A percentile compares a stretch with the other conserved stretches of the same genome.
phyloP scores from a whole-genome alignment of 2,797 vertebrate species.

The Agapornis canus region DNA sequence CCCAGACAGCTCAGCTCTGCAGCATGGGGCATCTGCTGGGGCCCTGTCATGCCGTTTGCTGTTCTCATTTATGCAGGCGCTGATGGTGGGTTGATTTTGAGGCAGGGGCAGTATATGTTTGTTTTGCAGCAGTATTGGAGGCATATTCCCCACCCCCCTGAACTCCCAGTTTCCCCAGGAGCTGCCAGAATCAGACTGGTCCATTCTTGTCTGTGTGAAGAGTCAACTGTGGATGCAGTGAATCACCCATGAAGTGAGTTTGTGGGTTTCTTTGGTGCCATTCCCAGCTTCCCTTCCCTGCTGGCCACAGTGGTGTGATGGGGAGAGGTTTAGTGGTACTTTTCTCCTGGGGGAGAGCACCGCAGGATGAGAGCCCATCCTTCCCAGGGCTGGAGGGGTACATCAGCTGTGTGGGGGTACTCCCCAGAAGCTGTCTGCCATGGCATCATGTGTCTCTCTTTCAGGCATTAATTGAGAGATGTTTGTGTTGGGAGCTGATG shows the following conservation, averaged over 20 bases:
- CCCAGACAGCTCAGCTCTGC: background rate
- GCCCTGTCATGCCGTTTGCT: background rate
- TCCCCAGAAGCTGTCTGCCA: background rate
- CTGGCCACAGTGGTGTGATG: background rate
- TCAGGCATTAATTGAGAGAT: background rate
- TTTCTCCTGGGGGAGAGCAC: background rate
- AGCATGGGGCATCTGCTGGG: background rate
- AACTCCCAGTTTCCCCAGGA: background rate
- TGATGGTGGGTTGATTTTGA: fast-evolving
- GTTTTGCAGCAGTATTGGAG: background rate
- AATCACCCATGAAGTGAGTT: background rate
- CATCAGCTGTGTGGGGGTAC: background rate
- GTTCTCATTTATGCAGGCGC: background rate
- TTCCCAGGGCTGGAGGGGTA: background rate
- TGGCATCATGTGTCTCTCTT: background rate
- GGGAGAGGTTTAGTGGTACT: background rate
- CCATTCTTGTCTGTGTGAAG: background rate
- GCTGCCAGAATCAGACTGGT: background rate
- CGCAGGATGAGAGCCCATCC: fast-evolving
- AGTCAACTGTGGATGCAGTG: background rate
- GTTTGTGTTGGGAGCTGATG: background rate
- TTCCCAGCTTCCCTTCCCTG: background rate
- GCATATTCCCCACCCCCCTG: background rate
- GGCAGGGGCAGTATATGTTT: background rate
- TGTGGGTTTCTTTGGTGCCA: background rate